Conservation (phyloP, 92 coral and sea anemone genomes). For the Palythoa grandiflora region DNA sequence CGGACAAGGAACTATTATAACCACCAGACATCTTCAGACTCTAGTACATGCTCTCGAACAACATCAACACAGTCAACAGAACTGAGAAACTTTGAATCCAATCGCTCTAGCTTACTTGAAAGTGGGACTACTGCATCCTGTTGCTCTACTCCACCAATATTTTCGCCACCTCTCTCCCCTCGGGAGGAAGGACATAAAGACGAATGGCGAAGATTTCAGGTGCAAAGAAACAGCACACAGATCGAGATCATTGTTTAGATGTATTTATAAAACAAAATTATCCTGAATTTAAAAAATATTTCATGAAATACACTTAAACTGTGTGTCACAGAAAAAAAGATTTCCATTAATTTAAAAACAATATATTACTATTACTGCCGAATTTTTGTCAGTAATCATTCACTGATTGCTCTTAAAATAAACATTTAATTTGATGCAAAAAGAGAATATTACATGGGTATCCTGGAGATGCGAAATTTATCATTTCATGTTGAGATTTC, state of each 20-base stretch:
- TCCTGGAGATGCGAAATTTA: too few relatives aligned
- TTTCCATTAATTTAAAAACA: conserved; percentile 16
- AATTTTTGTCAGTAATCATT: conserved; percentile 38
- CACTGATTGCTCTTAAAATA: conserved; percentile 19
- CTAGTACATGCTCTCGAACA: conserved; percentile 74
- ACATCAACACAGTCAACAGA: conserved; percentile 91
- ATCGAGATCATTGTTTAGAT: conserved; percentile 92
- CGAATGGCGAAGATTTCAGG: conserved; percentile 98
- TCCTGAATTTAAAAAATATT: conserved; percentile 17
- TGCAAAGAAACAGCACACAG: conserved; percentile 89
- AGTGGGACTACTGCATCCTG: conserved; percentile 69
- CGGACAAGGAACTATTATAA: conserved; percentile 80
- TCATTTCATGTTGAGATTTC: too few relatives aligned
- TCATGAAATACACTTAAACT: conserved; percentile 27
- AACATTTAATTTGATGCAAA: conserved; percentile 34
- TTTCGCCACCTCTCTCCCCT: conserved; percentile 97
- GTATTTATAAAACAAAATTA: conserved; percentile 40
- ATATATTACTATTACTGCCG: conserved; percentile 18
- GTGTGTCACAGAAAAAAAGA: conserved; percentile 15
- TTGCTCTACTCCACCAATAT: conserved; percentile 86
- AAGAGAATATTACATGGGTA: too few relatives aligned
- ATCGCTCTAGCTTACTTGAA: conserved; percentile 84
- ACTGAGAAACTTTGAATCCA: conserved; percentile 93
- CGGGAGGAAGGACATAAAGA: conserved; percentile 97
- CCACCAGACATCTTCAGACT: conserved; percentile 82